Evolutionary conservation across 2,888 invertebrate genomes (phyloP).

Genomic region (Chrysolina americana): DNA sequence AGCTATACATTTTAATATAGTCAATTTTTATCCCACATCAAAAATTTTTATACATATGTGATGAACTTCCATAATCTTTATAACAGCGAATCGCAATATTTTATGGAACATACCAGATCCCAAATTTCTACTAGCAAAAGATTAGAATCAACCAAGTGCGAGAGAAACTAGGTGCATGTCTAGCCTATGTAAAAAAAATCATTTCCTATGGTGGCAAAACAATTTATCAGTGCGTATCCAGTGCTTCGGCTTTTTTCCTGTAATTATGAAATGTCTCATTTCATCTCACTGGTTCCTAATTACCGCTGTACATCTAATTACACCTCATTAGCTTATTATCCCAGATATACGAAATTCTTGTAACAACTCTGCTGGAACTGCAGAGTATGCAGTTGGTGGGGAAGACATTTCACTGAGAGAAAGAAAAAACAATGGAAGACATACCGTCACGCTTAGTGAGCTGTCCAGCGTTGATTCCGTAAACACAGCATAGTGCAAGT

Average conservation of each 20-base stretch:
- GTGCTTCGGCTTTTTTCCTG: neutral
- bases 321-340: conserved; percentile 24
- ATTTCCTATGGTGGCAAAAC: conserved; percentile 10
- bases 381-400: conserved; percentile 15
- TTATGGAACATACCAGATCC: too few relatives aligned
- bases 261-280: conserved; percentile 17
- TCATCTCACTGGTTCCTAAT: conserved; percentile 35
- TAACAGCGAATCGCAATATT: too few relatives aligned
- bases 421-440: conserved; percentile 40
- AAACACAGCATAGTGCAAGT: conserved; percentile 59
- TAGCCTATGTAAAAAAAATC: neutral
- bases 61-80: too few relatives aligned
- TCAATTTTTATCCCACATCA: too few relatives aligned
- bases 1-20: too few relatives aligned
- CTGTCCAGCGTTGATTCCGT: conserved; percentile 51
- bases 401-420: conserved; percentile 30
- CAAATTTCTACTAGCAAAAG: too few relatives aligned
- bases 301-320: conserved; percentile 27
- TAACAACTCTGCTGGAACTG: conserved; percentile 6
- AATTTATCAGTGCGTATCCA: conserved; percentile 31
- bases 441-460: conserved; percentile 62
- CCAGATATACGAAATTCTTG: conserved; percentile 24
- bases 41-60: too few relatives aligned
- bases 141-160: too few relatives aligned
- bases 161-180: neutral